Conservation (phyloP, 1,140 invertebrate genomes). For the Portunus trituberculatus region DNA sequence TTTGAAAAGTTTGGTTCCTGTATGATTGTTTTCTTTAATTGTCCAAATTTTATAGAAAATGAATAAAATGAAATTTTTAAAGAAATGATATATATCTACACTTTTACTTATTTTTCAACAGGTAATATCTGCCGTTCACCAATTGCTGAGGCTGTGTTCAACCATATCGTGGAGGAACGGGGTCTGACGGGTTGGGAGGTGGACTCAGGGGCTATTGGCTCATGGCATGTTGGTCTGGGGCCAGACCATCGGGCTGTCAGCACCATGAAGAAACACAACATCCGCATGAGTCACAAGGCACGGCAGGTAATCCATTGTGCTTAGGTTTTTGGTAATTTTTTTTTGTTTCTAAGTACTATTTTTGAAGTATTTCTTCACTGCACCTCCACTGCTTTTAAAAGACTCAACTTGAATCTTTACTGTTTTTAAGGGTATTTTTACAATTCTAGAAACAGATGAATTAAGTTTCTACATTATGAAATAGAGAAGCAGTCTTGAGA, state of each 20-base stretch:
- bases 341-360: too few species aligned
- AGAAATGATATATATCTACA: neutral
- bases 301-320: slow-evolving; percentile 84
- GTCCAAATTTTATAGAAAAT: neutral
- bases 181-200: slow-evolving; percentile 88
- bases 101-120: slow-evolving; percentile 55
- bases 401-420: too few species aligned
- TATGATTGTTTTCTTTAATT: neutral
- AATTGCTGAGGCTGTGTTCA: slow-evolving; percentile 95
- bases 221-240: slow-evolving; percentile 90
- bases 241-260: slow-evolving; percentile 89
- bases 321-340: too few species aligned
- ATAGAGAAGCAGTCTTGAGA: too few species aligned
- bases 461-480: too few species aligned
- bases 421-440: too few species aligned
- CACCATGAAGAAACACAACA: slow-evolving; percentile 87
- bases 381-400: too few species aligned
- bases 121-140: slow-evolving; percentile 97
- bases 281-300: slow-evolving; percentile 88
- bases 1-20: too few species aligned
- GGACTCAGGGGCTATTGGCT: slow-evolving; percentile 92
- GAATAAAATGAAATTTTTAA: neutral
- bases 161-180: slow-evolving; percentile 85
- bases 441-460: too few species aligned
- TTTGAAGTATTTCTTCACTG: too few species aligned